Evolutionary conservation across 2,888 invertebrate genomes (phyloP).

Genomic region (Atethmia centrago): DNA sequence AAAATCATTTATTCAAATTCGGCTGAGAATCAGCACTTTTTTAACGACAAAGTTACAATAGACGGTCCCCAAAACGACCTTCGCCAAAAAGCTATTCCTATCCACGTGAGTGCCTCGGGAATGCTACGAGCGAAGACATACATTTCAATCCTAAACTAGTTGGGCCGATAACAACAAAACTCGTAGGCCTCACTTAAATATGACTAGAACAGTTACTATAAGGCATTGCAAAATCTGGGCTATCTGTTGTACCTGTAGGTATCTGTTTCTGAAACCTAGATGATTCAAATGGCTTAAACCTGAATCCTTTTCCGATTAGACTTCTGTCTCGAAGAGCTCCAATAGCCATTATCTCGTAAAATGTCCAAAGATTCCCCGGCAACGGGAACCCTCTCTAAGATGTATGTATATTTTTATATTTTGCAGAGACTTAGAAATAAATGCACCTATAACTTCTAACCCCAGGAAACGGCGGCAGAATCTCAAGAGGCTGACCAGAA

Average conservation of each 20-base stretch:
- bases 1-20: no score
- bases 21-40: no score
- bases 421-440: conserved; percentile 61
- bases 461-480: conserved; percentile 66
- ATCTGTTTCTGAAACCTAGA: not conserved
- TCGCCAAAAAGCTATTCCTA: not conserved
- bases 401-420: conserved; percentile 57
- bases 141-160: not conserved
- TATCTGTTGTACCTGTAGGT: no score
- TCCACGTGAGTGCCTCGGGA: not conserved
- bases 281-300: not conserved
- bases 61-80: not conserved
- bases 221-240: not conserved
- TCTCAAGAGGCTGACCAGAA: conserved; percentile 49
- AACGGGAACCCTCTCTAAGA: conserved; percentile 41
- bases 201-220: not conserved
- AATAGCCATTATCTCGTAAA: not conserved
- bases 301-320: not conserved
- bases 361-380: not conserved
- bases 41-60: not conserved
- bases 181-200: not conserved
- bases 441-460: conserved; percentile 50
- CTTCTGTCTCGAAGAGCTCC: not conserved
- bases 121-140: no score
- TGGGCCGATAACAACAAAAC: not conserved